A percentile compares a stretch with the other conserved stretches of the same genome.
phyloP scores from a whole-genome alignment of 2,113 vertebrate genomes.

The Sarotherodon lohbergeri region DNA sequence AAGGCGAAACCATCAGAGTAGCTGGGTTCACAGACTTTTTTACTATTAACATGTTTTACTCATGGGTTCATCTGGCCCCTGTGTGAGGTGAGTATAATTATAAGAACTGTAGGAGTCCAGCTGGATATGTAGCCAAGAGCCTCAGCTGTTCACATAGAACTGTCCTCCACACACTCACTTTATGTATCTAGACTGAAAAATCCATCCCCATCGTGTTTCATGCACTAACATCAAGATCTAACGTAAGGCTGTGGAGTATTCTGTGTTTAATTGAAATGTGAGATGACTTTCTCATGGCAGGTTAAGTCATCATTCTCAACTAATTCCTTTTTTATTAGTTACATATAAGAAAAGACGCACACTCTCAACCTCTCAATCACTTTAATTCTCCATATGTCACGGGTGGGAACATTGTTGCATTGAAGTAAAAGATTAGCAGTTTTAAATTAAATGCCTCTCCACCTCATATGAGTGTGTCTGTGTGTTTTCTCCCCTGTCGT shows the following conservation, averaged over 20 bases:
- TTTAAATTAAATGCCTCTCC: conserved; percentile 16
- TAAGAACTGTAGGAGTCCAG: neutral
- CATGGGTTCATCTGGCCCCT: neutral
- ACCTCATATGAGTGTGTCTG: neutral
- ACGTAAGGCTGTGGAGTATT: neutral
- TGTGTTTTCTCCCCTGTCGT: neutral
- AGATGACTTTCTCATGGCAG: neutral
- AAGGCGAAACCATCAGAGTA: neutral
- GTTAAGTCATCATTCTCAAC: neutral
- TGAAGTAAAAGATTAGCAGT: neutral
- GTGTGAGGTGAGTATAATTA: neutral
- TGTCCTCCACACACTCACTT: neutral
- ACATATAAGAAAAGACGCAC: neutral
- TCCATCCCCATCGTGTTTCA: neutral
- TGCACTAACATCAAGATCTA: neutral
- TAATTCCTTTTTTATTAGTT: conserved; percentile 53
- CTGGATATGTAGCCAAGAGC: neutral
- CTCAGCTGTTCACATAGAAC: conserved; percentile 14
- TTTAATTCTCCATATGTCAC: neutral
- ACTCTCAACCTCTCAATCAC: neutral
- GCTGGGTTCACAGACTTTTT: neutral
- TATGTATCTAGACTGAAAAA: neutral
- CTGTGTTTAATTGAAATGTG: neutral
- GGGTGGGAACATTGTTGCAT: neutral
- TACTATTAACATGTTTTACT: neutral